These are phyloP conservation scores for Hestina assimilis DNA, from an alignment of 1,140 invertebrate genomes.

Conservation along the genomic window DNA sequence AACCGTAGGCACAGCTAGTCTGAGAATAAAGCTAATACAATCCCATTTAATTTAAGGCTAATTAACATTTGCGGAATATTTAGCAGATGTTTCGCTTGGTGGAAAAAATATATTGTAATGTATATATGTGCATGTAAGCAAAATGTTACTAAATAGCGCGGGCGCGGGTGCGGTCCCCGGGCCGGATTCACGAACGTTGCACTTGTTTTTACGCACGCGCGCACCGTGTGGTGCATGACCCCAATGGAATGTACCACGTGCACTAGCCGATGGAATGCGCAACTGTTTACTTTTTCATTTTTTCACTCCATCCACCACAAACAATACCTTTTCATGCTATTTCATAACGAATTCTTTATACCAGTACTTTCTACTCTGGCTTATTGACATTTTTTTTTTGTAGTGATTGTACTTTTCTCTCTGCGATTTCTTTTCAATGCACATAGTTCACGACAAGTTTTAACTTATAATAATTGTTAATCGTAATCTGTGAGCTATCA, in stretches of 20 bases:
- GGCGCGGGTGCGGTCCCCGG: conserved; percentile 6
- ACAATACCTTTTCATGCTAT: conserved; percentile 63
- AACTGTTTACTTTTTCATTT: conserved; percentile 72
- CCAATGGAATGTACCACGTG: conserved; percentile 73
- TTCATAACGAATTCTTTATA: conserved; percentile 28
- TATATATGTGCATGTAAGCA: conserved; percentile 5
- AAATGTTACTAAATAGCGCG: conserved; percentile 3
- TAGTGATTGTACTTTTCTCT: background rate
- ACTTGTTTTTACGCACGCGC: conserved; percentile 69
- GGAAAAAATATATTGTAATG: conserved; percentile 10
- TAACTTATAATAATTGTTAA: background rate
- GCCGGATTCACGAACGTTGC: conserved; percentile 41
- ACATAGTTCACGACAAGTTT: background rate
- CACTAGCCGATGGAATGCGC: conserved; percentile 72
- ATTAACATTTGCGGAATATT: conserved; percentile 13
- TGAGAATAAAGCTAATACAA: too few species aligned
- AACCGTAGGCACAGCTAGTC: too few species aligned
- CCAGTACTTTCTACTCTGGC: conserved; percentile 22
- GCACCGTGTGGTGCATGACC: conserved; percentile 70
- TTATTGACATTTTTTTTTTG: conserved; percentile 27
- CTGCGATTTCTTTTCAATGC: conserved; percentile 1
- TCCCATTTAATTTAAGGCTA: background rate
- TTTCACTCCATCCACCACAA: conserved; percentile 47
- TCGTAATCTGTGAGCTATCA: background rate
- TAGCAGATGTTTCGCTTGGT: conserved; percentile 10